These are phyloP conservation scores for Hypercompe scribonia DNA, from an alignment of 2,888 invertebrate species.

Conservation along the genomic window DNA sequence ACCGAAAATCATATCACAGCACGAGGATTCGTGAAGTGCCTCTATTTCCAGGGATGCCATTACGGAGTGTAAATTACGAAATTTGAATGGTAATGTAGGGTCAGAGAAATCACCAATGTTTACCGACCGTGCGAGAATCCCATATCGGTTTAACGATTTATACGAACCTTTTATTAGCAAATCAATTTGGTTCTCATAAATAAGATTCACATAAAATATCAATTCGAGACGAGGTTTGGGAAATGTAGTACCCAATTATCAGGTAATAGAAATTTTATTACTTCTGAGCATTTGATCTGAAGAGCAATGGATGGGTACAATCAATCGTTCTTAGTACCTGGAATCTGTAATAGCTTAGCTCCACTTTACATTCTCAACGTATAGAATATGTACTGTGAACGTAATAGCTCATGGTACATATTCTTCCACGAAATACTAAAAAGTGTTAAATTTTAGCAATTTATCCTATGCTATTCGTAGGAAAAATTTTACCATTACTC, in stretches of 20 bases:
- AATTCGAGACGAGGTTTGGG: conserved; percentile 23
- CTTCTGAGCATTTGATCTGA: conserved; percentile 9
- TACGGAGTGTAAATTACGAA: conserved; percentile 63
- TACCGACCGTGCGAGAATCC: conserved; percentile 49
- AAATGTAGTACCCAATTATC: conserved; percentile 39
- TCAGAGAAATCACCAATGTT: conserved; percentile 46
- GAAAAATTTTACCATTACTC: no score
- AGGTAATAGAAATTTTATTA: conserved; percentile 25
- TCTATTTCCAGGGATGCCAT: conserved; percentile 45
- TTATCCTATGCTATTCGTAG: no score
- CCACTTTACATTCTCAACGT: no score
- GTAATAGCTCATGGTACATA: no score
- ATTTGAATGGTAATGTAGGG: conserved; percentile 61
- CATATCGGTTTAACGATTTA: conserved; percentile 57
- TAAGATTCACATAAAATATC: conserved; percentile 40
- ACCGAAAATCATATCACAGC: conserved; percentile 4
- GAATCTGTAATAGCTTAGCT: background rate
- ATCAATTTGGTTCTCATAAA: conserved; percentile 48
- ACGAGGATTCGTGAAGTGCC: conserved; percentile 3
- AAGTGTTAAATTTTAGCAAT: no score
- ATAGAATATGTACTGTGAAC: no score
- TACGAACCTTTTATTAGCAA: conserved; percentile 45
- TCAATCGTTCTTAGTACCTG: background rate
- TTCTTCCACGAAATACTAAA: no score
- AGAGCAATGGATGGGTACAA: background rate